Evolutionary conservation across 1,140 invertebrate genomes (phyloP).

Genomic region (Drosophila nigromelanica): DNA sequence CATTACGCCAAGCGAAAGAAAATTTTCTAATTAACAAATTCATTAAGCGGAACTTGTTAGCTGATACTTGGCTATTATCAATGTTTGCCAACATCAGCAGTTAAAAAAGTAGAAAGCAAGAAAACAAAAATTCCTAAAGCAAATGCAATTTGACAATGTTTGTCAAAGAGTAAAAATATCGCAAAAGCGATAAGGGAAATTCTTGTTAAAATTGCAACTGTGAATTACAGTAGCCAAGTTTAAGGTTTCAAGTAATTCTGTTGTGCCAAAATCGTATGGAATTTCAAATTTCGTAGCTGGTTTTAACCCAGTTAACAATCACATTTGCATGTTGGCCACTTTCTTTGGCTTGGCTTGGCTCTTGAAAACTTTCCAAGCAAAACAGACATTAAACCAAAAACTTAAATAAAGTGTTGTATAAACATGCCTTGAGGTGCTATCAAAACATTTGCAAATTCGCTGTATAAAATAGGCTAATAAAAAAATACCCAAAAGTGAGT

Average conservation of each 20-base stretch:
- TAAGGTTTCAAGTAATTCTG: not conserved
- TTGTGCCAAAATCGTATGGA: conserved; percentile 1
- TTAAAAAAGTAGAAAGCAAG: not conserved
- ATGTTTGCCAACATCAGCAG: conserved; percentile 4
- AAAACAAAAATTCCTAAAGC: not conserved
- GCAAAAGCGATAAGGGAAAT: conserved; percentile 13
- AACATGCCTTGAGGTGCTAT: conserved; percentile 2
- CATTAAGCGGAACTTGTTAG: conserved; percentile 21
- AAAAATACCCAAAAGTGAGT: conserved; percentile 10
- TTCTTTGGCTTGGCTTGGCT: conserved; percentile 9
- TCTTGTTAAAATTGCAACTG: conserved; percentile 6
- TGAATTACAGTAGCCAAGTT: conserved; percentile 1
- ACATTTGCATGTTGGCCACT: conserved; percentile 18
- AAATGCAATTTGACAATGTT: too few species aligned
- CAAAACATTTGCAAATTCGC: conserved; percentile 3
- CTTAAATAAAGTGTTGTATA: not conserved
- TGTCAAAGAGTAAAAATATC: not conserved
- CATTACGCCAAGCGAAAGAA: not conserved
- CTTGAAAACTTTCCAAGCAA: conserved; percentile 22
- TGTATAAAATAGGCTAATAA: conserved; percentile 4
- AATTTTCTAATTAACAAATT: conserved; percentile 20
- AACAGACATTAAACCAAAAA: conserved; percentile 5
- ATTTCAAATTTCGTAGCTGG: conserved; percentile 4
- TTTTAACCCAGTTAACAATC: conserved; percentile 3
- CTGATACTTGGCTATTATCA: conserved; percentile 16